Evolutionary conservation across 2,113 vertebrate genomes (phyloP), one percentile per base, ranked within the genome.

Genomic region (Tyrannus savana): DNA sequence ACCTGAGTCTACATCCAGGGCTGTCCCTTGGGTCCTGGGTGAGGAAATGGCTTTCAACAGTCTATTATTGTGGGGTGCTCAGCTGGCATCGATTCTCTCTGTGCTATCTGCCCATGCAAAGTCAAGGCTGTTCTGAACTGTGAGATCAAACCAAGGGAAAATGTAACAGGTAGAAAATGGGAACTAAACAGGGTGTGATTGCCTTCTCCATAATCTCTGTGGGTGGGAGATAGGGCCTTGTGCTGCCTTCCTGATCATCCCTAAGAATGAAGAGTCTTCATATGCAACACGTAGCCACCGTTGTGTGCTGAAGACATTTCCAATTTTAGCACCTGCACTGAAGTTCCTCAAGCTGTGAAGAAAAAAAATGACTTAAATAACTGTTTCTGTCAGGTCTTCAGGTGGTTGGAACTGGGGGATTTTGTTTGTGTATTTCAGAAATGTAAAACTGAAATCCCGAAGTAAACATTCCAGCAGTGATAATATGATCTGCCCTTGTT

Each of bases 281-380:
- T 12, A 2, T 5, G 44, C 37, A 52, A 14, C 18, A 28, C 1
- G 0, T 3, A 22, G 30, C 30, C n/a, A 3, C 63, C 53, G 59
- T 58, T 18, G 25, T 42, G 24, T 39, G 33, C 30, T 35, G 39
- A 47, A 87, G 84, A 24, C 5, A 6, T 28, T 78, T 79, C 22
- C 39, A 37, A 1, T 49, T 14, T 52, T 76, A 56, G n/a, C 76
- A 87, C 52, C 49, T 68, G 44, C 62, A 23, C 13, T 41, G 27
- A 79, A 76, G 14, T 49, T 84, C 39, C 69, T 59, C 31, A 81
- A 84, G 19, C 33, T 14, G 4, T 1, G 8, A 25, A 60, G 55
- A 62, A 24, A 60, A 58, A 35, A 46, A 46, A 46, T 4, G 44
- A 46, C 44, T 19, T 46, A 46, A 67, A 59, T 39, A 28, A 27